These are phyloP conservation scores for Streblospio benedicti DNA, from an alignment of 1,140 invertebrate species.

Conservation along the genomic window DNA sequence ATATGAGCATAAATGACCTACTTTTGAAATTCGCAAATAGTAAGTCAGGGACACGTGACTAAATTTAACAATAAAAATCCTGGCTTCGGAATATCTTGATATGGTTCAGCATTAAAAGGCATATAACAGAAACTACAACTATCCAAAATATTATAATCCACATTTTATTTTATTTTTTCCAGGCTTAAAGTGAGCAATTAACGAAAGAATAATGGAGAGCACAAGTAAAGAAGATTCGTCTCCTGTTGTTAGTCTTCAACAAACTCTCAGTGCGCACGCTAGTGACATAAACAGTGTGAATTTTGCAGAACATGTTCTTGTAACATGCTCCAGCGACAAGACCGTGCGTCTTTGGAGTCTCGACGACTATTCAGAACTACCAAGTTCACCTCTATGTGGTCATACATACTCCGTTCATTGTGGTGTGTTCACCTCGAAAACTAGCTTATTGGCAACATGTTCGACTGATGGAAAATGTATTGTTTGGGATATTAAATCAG, in stretches of 20 bases:
- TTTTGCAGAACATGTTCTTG: constrained; percentile 36
- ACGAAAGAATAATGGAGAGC: too few relatives aligned
- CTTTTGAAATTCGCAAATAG: too few relatives aligned
- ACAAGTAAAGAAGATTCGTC: too few relatives aligned
- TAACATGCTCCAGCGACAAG: constrained; percentile 46
- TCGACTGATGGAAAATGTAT: constrained; percentile 66
- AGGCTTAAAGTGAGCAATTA: too few relatives aligned
- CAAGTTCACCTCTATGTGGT: constrained; percentile 41
- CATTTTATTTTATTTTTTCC: too few relatives aligned
- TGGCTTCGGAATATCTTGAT: too few relatives aligned
- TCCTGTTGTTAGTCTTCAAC: constrained; percentile 30
- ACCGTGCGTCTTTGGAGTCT: constrained; percentile 43
- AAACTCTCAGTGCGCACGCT: constrained; percentile 47
- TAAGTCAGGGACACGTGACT: too few relatives aligned
- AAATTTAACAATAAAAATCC: too few relatives aligned
- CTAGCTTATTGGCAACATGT: constrained; percentile 59
- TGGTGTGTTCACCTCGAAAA: constrained; percentile 60
- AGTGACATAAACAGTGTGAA: constrained; percentile 56
- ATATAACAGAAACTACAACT: too few relatives aligned
- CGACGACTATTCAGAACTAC: constrained; percentile 35
- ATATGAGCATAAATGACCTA: too few relatives aligned
- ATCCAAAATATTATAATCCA: too few relatives aligned
- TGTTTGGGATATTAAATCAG: constrained; percentile 61
- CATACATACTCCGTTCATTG: constrained; percentile 48
- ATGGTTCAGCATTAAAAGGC: too few relatives aligned